phyloP scores from a whole-genome alignment of 37 sponge, comb jelly and placozoan species.

The Bolinopsis microptera region DNA sequence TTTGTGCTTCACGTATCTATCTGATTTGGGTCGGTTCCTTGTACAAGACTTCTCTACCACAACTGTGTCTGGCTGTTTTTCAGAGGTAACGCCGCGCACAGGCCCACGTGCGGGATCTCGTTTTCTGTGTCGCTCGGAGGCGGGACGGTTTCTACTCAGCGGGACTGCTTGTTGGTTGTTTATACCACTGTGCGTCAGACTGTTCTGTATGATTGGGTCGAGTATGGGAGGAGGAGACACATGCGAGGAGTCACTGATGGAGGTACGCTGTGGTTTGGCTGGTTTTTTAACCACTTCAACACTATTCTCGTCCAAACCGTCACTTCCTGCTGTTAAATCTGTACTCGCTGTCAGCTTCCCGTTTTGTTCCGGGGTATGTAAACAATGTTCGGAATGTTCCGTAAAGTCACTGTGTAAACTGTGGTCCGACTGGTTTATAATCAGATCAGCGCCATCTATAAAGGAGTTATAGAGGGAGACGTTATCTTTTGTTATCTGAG shows the following conservation, averaged over 20 bases:
- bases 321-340: background rate
- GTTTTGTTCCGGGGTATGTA: background rate
- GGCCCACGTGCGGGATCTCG: background rate
- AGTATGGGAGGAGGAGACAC: background rate
- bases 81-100: background rate
- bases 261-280: background rate
- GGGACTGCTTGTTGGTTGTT: background rate
- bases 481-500: conserved; percentile 27
- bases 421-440: background rate
- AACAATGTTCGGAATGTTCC: background rate
- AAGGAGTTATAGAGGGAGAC: conserved; percentile 15
- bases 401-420: background rate
- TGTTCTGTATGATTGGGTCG: background rate
- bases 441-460: background rate
- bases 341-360: background rate
- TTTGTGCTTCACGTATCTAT: background rate
- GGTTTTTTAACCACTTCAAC: background rate
- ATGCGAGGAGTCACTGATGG: background rate
- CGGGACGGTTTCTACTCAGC: background rate
- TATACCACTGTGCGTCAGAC: background rate
- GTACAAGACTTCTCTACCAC: background rate
- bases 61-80: background rate
- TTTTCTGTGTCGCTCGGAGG: background rate
- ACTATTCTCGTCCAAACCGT: background rate
- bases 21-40: background rate